Percentiles rank a stretch among this genome's conserved stretches.
phyloP scores from a whole-genome alignment of 2,797 vertebrate species.

The Capromys pilorides region DNA sequence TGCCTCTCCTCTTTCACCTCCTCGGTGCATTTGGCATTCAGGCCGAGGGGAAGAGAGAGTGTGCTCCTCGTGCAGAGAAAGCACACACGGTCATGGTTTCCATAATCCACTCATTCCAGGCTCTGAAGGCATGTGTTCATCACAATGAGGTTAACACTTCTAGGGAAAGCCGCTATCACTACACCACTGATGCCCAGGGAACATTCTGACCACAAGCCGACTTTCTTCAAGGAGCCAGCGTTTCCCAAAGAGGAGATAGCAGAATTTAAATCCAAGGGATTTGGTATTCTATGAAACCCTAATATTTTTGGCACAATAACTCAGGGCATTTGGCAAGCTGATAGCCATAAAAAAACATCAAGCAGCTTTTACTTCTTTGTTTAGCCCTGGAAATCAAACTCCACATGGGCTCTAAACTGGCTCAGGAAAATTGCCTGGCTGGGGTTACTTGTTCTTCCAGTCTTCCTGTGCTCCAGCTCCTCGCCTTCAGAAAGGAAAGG shows the following conservation, averaged over 20 bases:
- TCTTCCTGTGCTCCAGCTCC: constrained; percentile 71
- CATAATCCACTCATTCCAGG: constrained; percentile 41
- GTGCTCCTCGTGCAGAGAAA: background rate
- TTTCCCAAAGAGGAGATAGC: constrained; percentile 57
- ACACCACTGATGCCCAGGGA: background rate
- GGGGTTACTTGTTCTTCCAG: constrained; percentile 55
- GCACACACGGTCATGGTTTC: constrained; percentile 52
- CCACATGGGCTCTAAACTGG: constrained; percentile 50
- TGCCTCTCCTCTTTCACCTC: background rate
- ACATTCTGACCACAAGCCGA: background rate
- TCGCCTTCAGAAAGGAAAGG: constrained; percentile 82
- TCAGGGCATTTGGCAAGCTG: constrained; percentile 64
- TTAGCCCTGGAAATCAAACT: constrained; percentile 68
- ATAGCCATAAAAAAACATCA: constrained; percentile 33
- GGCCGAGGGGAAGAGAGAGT: constrained; percentile 30
- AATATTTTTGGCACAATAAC: constrained; percentile 62
- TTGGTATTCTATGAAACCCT: constrained; percentile 44
- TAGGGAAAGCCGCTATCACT: background rate
- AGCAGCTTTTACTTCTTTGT: constrained; percentile 71
- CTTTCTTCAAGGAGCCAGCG: constrained; percentile 30
- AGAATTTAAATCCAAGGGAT: constrained; percentile 27
- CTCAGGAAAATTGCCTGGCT: constrained; percentile 61
- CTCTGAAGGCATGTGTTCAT: constrained; percentile 17
- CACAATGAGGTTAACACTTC: background rate
- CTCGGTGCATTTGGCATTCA: rapidly evolving